Conservation (phyloP, 2,888 invertebrate genomes). For the Chrysolina oricalcia region DNA sequence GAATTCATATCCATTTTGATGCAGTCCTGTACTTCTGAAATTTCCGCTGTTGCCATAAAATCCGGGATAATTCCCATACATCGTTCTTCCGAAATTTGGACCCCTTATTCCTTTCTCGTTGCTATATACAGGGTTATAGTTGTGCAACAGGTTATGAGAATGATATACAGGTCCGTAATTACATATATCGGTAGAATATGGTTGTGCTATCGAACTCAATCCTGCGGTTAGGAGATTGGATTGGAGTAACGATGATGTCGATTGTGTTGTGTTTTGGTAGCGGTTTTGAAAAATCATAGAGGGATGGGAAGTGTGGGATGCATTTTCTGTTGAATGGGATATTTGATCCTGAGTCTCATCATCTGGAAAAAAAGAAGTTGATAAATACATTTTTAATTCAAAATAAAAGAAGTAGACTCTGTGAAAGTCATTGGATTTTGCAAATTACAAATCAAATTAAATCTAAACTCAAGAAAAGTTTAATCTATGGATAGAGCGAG, state of each 20-base stretch:
- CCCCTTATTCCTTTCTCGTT: conserved; percentile 65
- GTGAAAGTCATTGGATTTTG: too few relatives aligned
- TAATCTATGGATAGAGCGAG: too few relatives aligned
- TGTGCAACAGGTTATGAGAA: conserved; percentile 71
- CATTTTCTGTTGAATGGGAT: conserved; percentile 48
- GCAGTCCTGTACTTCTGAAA: conserved; percentile 60
- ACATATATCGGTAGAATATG: conserved; percentile 79
- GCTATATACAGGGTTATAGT: conserved; percentile 68
- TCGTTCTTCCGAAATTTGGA: conserved; percentile 64
- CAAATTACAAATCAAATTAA: too few relatives aligned
- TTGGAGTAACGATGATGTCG: conserved; percentile 61
- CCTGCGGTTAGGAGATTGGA: conserved; percentile 58
- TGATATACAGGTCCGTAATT: conserved; percentile 81
- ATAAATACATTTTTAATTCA: too few relatives aligned
- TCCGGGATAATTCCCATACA: conserved; percentile 67
- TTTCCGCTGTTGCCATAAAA: conserved; percentile 66
- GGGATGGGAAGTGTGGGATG: conserved; percentile 50
- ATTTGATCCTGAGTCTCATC: conserved; percentile 60
- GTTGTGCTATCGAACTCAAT: conserved; percentile 74
- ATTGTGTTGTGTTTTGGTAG: conserved; percentile 62
- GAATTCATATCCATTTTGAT: conserved; percentile 67
- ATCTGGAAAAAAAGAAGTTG: conserved; percentile 59
- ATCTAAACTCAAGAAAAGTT: too few relatives aligned
- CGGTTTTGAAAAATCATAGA: conserved; percentile 63
- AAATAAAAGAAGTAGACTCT: too few relatives aligned